These are phyloP conservation scores for Troides oblongomaculatus DNA, from an alignment of 2,888 invertebrate species.

Conservation along the genomic window DNA sequence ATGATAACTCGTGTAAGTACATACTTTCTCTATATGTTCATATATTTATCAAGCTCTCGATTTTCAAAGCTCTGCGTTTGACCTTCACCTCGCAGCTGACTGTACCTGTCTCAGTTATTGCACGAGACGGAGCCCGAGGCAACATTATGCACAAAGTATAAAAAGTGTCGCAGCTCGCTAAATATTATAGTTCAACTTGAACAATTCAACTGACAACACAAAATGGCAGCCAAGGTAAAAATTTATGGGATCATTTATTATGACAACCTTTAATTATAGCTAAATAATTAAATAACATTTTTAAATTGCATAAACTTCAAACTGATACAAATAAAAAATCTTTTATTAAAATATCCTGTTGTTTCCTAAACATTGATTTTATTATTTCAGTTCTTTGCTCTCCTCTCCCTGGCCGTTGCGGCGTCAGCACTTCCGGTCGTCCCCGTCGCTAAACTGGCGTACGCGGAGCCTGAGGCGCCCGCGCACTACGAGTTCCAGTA, in stretches of 20 bases:
- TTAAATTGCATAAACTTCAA: too few species aligned
- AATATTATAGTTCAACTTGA: slow-evolving; percentile 52
- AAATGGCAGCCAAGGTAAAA: slow-evolving; percentile 67
- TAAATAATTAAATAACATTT: too few species aligned
- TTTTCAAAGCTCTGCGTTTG: slow-evolving; percentile 12
- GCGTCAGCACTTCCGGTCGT: slow-evolving; percentile 42
- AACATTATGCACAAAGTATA: slow-evolving; percentile 48
- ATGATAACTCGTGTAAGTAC: background rate
- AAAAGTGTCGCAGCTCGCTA: slow-evolving; percentile 48
- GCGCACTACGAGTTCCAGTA: slow-evolving; percentile 70
- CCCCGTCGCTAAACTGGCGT: slow-evolving; percentile 54
- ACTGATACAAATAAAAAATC: too few species aligned
- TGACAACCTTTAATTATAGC: background rate
- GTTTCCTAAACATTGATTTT: too few species aligned
- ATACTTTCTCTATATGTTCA: background rate
- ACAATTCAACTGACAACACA: slow-evolving; percentile 56
- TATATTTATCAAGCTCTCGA: background rate
- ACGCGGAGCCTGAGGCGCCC: slow-evolving; percentile 59
- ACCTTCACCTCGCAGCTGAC: slow-evolving; percentile 51
- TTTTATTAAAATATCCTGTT: too few species aligned
- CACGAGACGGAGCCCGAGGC: slow-evolving; percentile 36
- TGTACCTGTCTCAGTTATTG: slow-evolving; percentile 40
- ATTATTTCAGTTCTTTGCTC: slow-evolving; percentile 50
- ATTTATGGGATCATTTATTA: slow-evolving; percentile 38
- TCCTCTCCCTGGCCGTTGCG: slow-evolving; percentile 54